phyloP scores from a whole-genome alignment of 2,797 vertebrate species.

The Pterois miles region DNA sequence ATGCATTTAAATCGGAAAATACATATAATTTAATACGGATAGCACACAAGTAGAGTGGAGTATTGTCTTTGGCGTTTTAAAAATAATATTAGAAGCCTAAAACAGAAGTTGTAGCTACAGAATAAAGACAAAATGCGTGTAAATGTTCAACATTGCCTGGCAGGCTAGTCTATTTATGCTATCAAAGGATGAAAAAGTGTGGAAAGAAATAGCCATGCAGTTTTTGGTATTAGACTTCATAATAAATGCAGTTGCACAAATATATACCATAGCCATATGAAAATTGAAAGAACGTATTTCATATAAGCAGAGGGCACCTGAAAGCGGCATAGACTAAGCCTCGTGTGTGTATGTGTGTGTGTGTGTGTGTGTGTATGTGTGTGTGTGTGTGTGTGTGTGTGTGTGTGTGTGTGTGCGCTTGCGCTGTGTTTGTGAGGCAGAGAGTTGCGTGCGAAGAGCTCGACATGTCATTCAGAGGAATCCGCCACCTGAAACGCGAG shows the following conservation, averaged over 20 bases:
- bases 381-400: conserved; percentile 29
- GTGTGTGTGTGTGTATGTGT: background rate
- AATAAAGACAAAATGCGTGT: background rate
- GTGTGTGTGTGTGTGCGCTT: conserved; percentile 31
- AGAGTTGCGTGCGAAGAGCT: conserved; percentile 89
- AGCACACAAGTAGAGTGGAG: fast-evolving
- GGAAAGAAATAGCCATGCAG: background rate
- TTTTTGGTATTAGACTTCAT: background rate
- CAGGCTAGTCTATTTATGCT: background rate
- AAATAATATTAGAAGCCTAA: background rate
- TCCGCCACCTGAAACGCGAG: conserved; percentile 89
- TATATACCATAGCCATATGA: background rate
- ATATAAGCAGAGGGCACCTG: background rate
- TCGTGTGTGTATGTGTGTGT: conserved; percentile 11
- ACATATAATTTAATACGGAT: fast-evolving
- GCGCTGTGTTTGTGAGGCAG: conserved; percentile 78
- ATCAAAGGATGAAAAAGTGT: background rate
- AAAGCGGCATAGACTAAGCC: conserved; percentile 53
- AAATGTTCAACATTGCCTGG: too few relatives aligned
- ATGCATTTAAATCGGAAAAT: background rate
- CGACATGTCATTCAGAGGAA: conserved; percentile 89
- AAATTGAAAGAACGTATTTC: fast-evolving
- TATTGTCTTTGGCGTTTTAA: fast-evolving
- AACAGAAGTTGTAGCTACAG: fast-evolving
- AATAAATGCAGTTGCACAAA: too few relatives aligned